Conservation (phyloP, 2,888 invertebrate genomes). For the Drosophila pullipes region DNA sequence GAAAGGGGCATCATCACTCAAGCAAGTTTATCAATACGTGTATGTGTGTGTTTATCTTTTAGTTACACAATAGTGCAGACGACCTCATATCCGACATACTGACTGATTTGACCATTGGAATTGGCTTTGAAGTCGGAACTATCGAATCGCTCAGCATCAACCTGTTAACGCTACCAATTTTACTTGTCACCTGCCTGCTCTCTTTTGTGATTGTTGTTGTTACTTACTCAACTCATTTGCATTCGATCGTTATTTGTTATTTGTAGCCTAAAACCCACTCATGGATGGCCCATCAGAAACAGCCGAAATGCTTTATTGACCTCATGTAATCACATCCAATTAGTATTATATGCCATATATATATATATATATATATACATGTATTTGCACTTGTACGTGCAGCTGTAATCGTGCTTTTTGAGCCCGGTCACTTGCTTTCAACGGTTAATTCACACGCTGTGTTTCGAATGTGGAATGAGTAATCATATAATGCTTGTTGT, state of each 20-base stretch:
- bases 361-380: not conserved
- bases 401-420: slow-evolving; percentile 5
- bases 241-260: not conserved
- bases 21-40: not conserved
- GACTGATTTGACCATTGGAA: not conserved
- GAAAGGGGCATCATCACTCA: slow-evolving; percentile 22
- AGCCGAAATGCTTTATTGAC: not conserved
- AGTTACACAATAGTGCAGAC: slow-evolving; percentile 1
- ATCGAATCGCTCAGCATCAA: not conserved
- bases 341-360: not conserved
- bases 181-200: not conserved
- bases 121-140: not conserved
- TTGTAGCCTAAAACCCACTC: not conserved
- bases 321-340: not conserved
- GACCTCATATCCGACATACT: not conserved
- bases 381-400: slow-evolving; percentile 1
- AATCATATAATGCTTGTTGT: slow-evolving; percentile 2
- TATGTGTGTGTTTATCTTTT: not conserved
- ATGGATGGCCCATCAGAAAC: not conserved
- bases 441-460: slow-evolving; percentile 8
- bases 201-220: not conserved
- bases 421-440: slow-evolving; percentile 1
- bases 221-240: not conserved
- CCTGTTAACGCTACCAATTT: not conserved
- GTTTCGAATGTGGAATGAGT: slow-evolving; percentile 7